Evolutionary conservation across 2,888 invertebrate species (phyloP).

Genomic region (Harmothoe impar): DNA sequence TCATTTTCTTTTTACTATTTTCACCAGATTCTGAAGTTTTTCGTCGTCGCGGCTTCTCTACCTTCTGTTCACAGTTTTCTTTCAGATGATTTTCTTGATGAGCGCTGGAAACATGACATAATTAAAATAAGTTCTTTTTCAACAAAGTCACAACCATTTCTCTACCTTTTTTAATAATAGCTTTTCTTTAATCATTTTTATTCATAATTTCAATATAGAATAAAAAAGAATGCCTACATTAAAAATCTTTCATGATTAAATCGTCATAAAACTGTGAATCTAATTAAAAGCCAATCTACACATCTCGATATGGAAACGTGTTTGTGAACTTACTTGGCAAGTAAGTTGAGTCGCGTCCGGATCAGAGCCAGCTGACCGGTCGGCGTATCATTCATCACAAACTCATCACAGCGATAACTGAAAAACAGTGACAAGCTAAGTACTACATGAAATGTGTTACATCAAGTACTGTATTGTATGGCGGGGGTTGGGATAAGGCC

Average conservation of each 20-base stretch:
- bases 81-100: conserved; percentile 49
- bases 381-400: conserved; percentile 89
- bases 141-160: no score
- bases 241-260: no score
- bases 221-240: no score
- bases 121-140: not conserved
- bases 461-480: conserved; percentile 63
- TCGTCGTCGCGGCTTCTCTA: conserved; percentile 62
- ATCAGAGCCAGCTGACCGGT: conserved; percentile 82
- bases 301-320: no score
- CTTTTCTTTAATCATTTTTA: no score
- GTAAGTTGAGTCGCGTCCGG: conserved; percentile 78
- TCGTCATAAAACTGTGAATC: no score
- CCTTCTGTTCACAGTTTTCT: conserved; percentile 72
- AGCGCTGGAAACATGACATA: not conserved
- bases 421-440: conserved; percentile 74
- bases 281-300: no score
- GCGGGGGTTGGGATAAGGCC: no score
- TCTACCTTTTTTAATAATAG: no score
- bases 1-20: conserved; percentile 77
- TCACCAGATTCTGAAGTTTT: conserved; percentile 73
- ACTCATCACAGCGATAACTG: conserved; percentile 92
- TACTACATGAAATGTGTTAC: no score
- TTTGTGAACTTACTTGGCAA: conserved; percentile 74
- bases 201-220: no score